Percentiles rank a stretch among this genome's conserved stretches.
Conservation (phyloP, 2,797 vertebrate genomes). For the Denticeps clupeoides region DNA sequence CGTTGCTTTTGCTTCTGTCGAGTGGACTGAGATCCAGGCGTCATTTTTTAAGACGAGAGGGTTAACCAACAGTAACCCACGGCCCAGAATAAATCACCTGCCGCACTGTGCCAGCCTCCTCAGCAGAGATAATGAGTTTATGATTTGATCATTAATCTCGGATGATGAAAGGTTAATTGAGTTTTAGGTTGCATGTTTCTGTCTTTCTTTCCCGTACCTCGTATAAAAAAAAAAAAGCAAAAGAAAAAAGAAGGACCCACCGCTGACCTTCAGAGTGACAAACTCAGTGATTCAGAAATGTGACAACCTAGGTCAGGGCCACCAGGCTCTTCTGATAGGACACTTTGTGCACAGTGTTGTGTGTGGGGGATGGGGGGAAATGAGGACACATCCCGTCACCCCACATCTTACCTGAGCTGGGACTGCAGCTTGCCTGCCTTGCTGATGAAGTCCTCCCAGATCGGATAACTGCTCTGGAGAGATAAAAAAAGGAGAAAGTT, state of each 20-base stretch:
- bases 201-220: neutral
- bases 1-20: no score
- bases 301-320: neutral
- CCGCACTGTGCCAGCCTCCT: conserved; percentile 13
- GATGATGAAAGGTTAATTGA: conserved; percentile 37
- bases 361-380: neutral
- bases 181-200: conserved; percentile 5
- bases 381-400: conserved; percentile 8
- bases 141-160: conserved; percentile 34
- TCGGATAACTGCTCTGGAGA: conserved; percentile 77
- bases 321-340: neutral
- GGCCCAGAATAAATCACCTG: conserved; percentile 15
- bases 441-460: conserved; percentile 94
- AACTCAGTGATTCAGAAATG: neutral
- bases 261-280: neutral
- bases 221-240: no score
- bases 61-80: conserved; percentile 24
- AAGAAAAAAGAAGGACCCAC: no score
- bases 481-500: conserved; percentile 23
- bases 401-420: conserved; percentile 75
- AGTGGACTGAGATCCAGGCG: no score
- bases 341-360: neutral
- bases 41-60: conserved; percentile 7
- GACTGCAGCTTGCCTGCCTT: conserved; percentile 88
- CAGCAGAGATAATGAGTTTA: conserved; percentile 29